Evolutionary conservation across 2,888 invertebrate species (phyloP).

Genomic region (Dicranocentrus wangi): DNA sequence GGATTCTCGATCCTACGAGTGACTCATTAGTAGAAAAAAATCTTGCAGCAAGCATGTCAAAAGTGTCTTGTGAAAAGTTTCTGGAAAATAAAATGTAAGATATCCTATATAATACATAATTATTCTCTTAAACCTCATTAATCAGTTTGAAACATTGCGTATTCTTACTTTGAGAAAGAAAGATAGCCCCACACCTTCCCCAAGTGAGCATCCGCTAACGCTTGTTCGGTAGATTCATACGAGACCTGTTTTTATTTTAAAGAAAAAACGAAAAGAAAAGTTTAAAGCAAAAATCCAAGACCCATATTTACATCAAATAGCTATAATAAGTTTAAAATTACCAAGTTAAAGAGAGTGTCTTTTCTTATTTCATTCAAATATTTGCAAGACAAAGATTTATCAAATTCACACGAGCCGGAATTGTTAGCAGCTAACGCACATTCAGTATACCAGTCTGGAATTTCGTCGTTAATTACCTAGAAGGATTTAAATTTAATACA

Average conservation of each 20-base stretch:
- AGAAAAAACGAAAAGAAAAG: neutral
- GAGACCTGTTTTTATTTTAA: conserved; percentile 7
- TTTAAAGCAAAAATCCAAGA: neutral
- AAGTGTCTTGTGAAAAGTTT: conserved; percentile 6
- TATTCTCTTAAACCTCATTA: too few species aligned
- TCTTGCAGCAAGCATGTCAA: conserved; percentile 11
- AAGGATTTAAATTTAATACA: too few species aligned
- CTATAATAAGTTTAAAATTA: neutral
- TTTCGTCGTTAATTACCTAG: conserved; percentile 73
- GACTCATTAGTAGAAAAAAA: conserved; percentile 28
- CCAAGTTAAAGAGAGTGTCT: neutral
- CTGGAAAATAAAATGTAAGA: neutral
- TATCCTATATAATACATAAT: too few species aligned
- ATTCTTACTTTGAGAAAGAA: too few species aligned
- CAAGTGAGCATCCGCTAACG: conserved; percentile 41
- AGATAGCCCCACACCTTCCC: conserved; percentile 59
- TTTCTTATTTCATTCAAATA: conserved; percentile 29
- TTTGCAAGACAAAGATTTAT: conserved; percentile 49
- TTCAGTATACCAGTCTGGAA: conserved; percentile 74
- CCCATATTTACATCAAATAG: neutral
- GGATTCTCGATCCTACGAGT: conserved; percentile 21
- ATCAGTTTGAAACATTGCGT: too few species aligned
- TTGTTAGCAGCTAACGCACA: too few species aligned
- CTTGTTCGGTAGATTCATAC: conserved; percentile 42
- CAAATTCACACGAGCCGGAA: neutral